Conservation (phyloP, 2,888 invertebrate genomes). For the Epiblema foenella region DNA sequence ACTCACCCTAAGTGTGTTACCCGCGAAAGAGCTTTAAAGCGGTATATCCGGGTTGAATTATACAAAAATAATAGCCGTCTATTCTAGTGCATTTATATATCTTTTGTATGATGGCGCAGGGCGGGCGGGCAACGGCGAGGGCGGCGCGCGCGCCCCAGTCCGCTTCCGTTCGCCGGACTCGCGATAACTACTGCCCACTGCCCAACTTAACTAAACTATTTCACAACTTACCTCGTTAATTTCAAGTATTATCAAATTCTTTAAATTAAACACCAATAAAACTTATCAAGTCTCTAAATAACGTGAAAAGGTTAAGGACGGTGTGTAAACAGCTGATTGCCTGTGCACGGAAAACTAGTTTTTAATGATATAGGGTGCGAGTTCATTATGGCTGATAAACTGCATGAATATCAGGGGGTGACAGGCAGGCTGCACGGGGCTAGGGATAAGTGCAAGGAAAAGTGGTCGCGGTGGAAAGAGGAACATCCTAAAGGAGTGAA, state of each 20-base stretch:
- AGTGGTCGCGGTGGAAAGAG: conserved; percentile 86
- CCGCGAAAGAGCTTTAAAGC: background rate
- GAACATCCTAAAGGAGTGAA: conserved; percentile 83
- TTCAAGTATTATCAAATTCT: conserved; percentile 18
- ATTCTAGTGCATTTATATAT: conserved; percentile 59
- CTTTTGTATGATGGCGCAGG: conserved; percentile 57
- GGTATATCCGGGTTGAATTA: background rate
- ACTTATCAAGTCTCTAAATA: conserved; percentile 1
- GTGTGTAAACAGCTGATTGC: conserved; percentile 2
- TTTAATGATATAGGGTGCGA: conserved; percentile 44
- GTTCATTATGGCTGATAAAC: conserved; percentile 88
- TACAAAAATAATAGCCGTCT: conserved; percentile 41
- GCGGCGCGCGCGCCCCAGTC: conserved; percentile 77
- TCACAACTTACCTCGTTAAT: conserved; percentile 21
- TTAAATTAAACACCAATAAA: conserved; percentile 7
- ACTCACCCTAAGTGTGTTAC: no score
- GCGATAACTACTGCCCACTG: conserved; percentile 49
- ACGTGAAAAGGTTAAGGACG: background rate
- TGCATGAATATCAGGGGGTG: conserved; percentile 91
- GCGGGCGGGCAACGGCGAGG: conserved; percentile 63
- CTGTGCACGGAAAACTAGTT: background rate
- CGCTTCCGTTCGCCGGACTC: conserved; percentile 57
- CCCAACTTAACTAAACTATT: conserved; percentile 24
- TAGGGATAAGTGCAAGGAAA: conserved; percentile 87
- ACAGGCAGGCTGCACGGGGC: conserved; percentile 88